These are phyloP conservation scores for Cryptoprocta ferox DNA, from an alignment of 2,797 vertebrate genomes.

Conservation along the genomic window DNA sequence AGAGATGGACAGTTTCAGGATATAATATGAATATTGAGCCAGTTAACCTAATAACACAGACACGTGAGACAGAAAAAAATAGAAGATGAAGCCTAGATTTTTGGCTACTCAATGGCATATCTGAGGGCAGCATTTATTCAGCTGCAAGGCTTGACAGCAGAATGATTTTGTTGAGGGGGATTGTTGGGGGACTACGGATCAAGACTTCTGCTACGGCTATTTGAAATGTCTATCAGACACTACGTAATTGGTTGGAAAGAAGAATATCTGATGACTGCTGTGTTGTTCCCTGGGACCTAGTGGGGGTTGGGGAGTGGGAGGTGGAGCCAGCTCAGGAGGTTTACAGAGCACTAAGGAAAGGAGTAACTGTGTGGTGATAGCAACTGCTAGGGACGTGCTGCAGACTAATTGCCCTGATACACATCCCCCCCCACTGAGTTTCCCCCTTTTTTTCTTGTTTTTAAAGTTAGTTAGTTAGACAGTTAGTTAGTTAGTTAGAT, in stretches of 20 bases:
- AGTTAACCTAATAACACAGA: background rate
- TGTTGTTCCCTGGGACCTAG: background rate
- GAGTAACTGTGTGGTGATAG: background rate
- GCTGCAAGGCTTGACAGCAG: background rate
- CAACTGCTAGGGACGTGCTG: background rate
- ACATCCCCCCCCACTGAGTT: accelerated
- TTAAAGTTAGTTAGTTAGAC: too few relatives aligned
- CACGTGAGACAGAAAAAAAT: background rate
- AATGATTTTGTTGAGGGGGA: background rate
- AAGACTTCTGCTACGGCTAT: background rate
- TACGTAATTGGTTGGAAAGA: background rate
- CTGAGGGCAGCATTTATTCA: background rate
- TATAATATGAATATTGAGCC: background rate
- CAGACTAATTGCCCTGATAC: too few relatives aligned
- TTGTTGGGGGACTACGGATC: background rate
- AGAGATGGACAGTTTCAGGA: background rate
- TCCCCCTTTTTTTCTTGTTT: background rate
- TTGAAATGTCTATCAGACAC: background rate
- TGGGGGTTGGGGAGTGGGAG: too few relatives aligned
- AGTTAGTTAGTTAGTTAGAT: too few relatives aligned
- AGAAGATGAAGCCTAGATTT: background rate
- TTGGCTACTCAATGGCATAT: background rate
- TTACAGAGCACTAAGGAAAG: background rate
- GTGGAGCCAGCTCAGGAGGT: background rate
- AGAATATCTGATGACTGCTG: background rate